phyloP scores from a whole-genome alignment of 2,888 invertebrate species.

The Ochropacha duplaris region DNA sequence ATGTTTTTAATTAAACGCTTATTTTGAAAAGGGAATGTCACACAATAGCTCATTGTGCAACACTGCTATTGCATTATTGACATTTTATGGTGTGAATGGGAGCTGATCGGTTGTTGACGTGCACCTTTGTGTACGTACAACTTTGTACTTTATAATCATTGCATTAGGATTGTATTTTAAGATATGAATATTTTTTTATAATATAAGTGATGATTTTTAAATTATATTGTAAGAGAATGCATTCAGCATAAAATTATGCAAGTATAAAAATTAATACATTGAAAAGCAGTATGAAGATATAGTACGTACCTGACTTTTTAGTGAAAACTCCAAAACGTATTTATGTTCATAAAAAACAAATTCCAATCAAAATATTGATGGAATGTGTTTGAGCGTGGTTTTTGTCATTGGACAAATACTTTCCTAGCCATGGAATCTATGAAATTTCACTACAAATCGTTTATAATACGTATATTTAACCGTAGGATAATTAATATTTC shows the following conservation, averaged over 20 bases:
- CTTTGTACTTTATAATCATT: slow-evolving; percentile 7
- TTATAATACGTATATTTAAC: not conserved
- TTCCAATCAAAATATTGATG: not conserved
- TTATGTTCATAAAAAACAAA: not conserved
- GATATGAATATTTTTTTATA: slow-evolving; percentile 1
- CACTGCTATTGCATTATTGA: slow-evolving; percentile 48
- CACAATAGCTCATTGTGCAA: slow-evolving; percentile 59
- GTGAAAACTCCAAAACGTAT: too few species aligned
- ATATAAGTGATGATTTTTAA: not conserved
- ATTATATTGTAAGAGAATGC: not conserved
- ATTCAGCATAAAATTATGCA: not conserved
- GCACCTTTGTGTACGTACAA: too few species aligned
- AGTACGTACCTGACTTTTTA: too few species aligned
- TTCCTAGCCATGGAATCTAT: not conserved
- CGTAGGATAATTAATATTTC: not conserved
- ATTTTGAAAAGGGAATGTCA: slow-evolving; percentile 50
- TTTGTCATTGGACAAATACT: not conserved
- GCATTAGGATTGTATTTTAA: slow-evolving; percentile 16
- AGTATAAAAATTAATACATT: not conserved
- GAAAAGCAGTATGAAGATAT: not conserved
- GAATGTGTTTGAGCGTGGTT: not conserved
- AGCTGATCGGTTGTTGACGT: slow-evolving; percentile 18
- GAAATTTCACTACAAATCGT: not conserved
- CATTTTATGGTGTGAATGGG: slow-evolving; percentile 42
- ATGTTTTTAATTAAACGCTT: slow-evolving; percentile 59